These are phyloP conservation scores for Oncorhynchus nerka DNA, from an alignment of 2,113 vertebrate species.

Conservation along the genomic window DNA sequence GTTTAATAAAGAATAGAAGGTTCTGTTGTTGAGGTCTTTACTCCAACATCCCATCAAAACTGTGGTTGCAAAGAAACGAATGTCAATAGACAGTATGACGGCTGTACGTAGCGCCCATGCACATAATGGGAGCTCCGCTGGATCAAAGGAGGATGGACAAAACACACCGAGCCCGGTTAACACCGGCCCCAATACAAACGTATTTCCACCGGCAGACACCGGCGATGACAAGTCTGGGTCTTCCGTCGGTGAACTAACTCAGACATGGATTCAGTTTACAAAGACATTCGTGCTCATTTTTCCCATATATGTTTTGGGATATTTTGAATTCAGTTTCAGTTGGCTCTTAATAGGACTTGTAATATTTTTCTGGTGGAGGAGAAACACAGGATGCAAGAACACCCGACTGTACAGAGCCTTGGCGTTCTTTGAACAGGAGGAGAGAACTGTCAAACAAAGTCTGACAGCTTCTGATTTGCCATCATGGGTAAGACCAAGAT, in stretches of 20 bases:
- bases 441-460: constrained; percentile 70
- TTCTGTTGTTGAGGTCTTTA: too few species aligned
- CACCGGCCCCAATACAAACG: constrained; percentile 36
- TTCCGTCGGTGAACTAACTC: constrained; percentile 77
- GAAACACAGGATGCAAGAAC: constrained; percentile 72
- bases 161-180: constrained; percentile 31
- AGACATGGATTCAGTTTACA: constrained; percentile 84
- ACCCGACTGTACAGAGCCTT: constrained; percentile 79
- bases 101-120: constrained; percentile 52
- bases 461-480: constrained; percentile 84
- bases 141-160: constrained; percentile 61
- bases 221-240: constrained; percentile 47
- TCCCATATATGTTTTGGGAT: constrained; percentile 89
- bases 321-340: constrained; percentile 93
- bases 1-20: background rate
- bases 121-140: constrained; percentile 31
- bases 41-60: too few species aligned
- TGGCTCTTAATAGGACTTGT: constrained; percentile 89
- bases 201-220: constrained; percentile 29
- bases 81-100: constrained; percentile 65
- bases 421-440: constrained; percentile 87
- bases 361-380: constrained; percentile 81
- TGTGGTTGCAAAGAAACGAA: constrained; percentile 16
- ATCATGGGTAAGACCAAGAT: constrained; percentile 87
- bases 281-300: constrained; percentile 87